Base-by-base conservation (phyloP, 1,140 invertebrate genomes). In the Micrasema longulum region DNA sequence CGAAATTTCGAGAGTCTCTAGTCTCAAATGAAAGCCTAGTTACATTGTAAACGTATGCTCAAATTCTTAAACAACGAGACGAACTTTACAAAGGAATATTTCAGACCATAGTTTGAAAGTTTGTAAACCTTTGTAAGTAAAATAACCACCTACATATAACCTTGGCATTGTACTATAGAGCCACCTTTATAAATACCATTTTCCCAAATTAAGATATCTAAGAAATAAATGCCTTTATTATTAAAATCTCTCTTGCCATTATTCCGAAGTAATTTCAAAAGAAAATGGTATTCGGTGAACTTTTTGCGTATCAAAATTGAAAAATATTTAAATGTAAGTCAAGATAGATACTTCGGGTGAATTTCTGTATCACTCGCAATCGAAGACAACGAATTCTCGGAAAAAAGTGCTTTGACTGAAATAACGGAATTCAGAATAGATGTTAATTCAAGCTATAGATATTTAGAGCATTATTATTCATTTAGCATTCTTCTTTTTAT, bases 321-420 rank as follows among this genome's bases (percentile, higher is more conserved):
- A 53, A 35, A 53, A 53, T 53, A 53, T 53, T 26, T 35, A 53
- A 53, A 53, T 53, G n/a, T 35, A 5, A 53, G 26, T 7, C 47
- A 18, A 1, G 47, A 31, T 31, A 7, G 26, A 31, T 4, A 4
- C 2, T 7, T 31, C 7, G 16, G 18, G 0, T 6, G 47, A 18
- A 18, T 48, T 48, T 48, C 16, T 45, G n/a, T 48, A 31, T 31
- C 26, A 4, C 7, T 31, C 7, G 26, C 26, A 4, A 4, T 31
- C 7, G 26, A 31, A 31, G 26, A 31, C 7, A 31, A 31, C 26
- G 26, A 31, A 4, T 31, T 31, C 26, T 7, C 26, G 26, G 26
- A 31, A 31, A 31, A 31, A 7, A 31, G 26, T 31, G 26, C 26
- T 31, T 31, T 31, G 26, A 31, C 26, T 31, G 26, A 31, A 31